phyloP scores from a whole-genome alignment of 2,113 vertebrate species.

The Phodopus roborovskii region DNA sequence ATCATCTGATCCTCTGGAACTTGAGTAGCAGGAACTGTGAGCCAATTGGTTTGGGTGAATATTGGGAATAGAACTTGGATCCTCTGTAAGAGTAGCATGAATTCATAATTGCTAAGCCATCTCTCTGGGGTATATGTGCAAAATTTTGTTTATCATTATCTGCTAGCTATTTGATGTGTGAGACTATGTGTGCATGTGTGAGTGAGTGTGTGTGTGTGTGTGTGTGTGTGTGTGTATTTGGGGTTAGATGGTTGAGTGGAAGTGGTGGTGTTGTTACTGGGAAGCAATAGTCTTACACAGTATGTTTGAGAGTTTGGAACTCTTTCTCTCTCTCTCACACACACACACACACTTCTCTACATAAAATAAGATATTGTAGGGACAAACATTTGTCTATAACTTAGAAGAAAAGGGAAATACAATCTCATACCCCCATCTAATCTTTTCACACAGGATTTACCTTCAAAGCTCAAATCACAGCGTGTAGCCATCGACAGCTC shows the following conservation, averaged over 20 bases:
- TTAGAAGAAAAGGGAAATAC: background rate
- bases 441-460: background rate
- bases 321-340: too few species aligned
- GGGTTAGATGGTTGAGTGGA: background rate
- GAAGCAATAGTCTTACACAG: background rate
- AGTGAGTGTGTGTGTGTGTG: background rate
- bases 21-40: background rate
- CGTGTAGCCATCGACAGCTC: background rate
- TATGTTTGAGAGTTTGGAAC: background rate
- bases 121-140: background rate
- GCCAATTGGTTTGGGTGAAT: background rate
- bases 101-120: background rate
- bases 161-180: background rate
- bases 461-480: background rate
- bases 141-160: background rate
- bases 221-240: background rate
- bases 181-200: background rate
- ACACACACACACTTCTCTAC: background rate
- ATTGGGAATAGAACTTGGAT: background rate
- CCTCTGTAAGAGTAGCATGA: background rate
- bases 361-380: background rate
- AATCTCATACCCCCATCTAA: background rate
- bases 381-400: background rate
- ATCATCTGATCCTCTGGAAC: background rate
- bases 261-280: background rate